These are phyloP conservation scores for Spodoptera picta DNA, from an alignment of 2,888 invertebrate species.

Conservation along the genomic window DNA sequence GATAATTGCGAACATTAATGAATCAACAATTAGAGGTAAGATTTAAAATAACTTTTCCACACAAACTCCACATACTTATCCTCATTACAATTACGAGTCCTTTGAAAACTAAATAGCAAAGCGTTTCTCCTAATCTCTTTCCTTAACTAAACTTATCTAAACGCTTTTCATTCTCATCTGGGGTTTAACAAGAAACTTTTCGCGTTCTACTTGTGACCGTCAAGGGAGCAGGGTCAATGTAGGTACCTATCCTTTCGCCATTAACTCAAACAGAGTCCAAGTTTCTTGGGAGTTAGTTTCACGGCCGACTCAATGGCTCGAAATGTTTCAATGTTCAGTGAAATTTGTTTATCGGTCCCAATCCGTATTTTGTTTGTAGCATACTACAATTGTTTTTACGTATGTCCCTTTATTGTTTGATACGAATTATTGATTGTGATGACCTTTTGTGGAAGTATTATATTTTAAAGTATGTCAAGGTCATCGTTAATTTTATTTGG, in stretches of 20 bases:
- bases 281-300: slow-evolving; percentile 37
- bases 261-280: slow-evolving; percentile 48
- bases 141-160: slow-evolving; percentile 27
- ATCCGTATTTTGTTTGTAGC: slow-evolving; percentile 7
- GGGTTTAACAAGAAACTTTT: slow-evolving; percentile 40
- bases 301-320: slow-evolving; percentile 25
- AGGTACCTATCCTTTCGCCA: slow-evolving; percentile 33
- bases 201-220: slow-evolving; percentile 35
- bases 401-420: background rate
- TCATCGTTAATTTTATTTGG: no score
- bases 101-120: background rate
- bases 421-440: background rate
- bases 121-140: slow-evolving; percentile 1
- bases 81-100: no score
- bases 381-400: slow-evolving; percentile 12
- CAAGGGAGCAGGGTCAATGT: slow-evolving; percentile 34
- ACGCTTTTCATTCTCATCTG: slow-evolving; percentile 36
- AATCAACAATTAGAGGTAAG: no score
- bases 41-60: no score
- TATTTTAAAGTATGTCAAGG: no score
- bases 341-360: slow-evolving; percentile 15
- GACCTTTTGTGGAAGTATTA: background rate
- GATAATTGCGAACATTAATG: no score
- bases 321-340: slow-evolving; percentile 17
- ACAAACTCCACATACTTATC: no score